phyloP scores from a whole-genome alignment of 2,113 vertebrate species.

The Etia nguti region DNA sequence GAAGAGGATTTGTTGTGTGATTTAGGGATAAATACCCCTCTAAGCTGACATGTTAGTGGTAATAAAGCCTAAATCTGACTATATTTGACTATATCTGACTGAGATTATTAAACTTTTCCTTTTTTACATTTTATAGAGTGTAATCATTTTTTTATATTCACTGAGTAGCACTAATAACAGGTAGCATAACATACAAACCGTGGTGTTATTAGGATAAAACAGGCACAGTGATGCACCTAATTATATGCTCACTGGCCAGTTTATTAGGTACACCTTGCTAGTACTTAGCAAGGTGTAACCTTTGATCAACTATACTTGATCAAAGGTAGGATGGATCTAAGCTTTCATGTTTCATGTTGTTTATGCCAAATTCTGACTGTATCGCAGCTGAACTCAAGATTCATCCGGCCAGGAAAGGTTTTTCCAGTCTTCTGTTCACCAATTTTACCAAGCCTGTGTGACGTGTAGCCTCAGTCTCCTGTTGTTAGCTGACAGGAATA shows the following conservation, averaged over 20 bases:
- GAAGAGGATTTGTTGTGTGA: slow-evolving; percentile 10
- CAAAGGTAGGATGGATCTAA: too few species aligned
- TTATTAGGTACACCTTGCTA: not conserved
- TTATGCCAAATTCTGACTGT: not conserved
- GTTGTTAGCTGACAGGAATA: too few species aligned
- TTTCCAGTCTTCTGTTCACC: not conserved
- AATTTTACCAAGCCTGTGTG: not conserved
- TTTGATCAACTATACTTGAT: not conserved
- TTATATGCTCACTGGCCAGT: not conserved
- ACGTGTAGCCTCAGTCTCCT: too few species aligned
- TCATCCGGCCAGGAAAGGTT: fast-evolving
- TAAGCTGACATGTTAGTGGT: not conserved
- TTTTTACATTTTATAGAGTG: not conserved
- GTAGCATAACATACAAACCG: not conserved
- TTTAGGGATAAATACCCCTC: slow-evolving; percentile 2
- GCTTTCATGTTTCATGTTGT: too few species aligned
- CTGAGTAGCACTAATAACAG: not conserved
- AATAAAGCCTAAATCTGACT: not conserved
- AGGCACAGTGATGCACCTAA: not conserved
- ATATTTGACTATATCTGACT: not conserved
- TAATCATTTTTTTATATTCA: not conserved
- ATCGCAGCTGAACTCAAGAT: not conserved
- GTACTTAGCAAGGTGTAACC: not conserved
- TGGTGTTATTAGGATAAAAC: not conserved
- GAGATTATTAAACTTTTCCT: not conserved